Base-by-base conservation (phyloP, 2,797 vertebrate species). In the Aotus griseimembra region DNA sequence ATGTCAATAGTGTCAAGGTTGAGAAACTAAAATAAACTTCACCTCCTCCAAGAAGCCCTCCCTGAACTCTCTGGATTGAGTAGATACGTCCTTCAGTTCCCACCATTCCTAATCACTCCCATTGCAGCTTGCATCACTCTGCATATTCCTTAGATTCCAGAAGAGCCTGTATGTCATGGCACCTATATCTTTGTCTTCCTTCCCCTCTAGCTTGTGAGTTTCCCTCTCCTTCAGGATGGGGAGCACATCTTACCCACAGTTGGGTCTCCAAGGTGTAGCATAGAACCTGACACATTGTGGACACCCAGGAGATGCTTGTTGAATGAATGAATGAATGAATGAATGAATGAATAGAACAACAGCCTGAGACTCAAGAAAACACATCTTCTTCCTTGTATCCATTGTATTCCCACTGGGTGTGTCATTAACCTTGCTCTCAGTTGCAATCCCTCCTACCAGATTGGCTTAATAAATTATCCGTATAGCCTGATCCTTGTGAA, bases 1-100 rank as follows among this genome's bases (percentile, higher is more conserved):
- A 36, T 17, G 22, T 39, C 67, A 79, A 28, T 1, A 11, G 24
- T 7, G 44, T 33, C n/a, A 26, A 26, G 26, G 26, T 6, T 24
- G 50, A 85, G 33, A 75, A 85, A 28, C n/a, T 5, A 12, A 14
- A 8, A 13, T 1, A 30, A 41, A 61, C 4, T 15, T 46, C n/a
- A 10, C 72, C 44, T 90, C 88, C 76, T 81, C 79, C 41, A 76
- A 73, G 41, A 91, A 90, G 88, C 17, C 26, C 36, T 70, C 89
- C 36, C 2, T 0, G 11, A 73, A 14, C 44, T 41, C 20, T 24
- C 39, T 39, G 39, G 30, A 2, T 33, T 30, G 39, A 26, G 24
- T 19, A 26, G 41, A 1, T 7, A 6, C 1, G 28, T 48, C 41
- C 72, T 22, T 57, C 1, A 8, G 9, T 11, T 28, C 11, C 8